A percentile compares a stretch with the other conserved stretches of the same genome.
These are phyloP conservation scores for Melanostoma scalare DNA, from an alignment of 2,888 invertebrate species.

Conservation along the genomic window DNA sequence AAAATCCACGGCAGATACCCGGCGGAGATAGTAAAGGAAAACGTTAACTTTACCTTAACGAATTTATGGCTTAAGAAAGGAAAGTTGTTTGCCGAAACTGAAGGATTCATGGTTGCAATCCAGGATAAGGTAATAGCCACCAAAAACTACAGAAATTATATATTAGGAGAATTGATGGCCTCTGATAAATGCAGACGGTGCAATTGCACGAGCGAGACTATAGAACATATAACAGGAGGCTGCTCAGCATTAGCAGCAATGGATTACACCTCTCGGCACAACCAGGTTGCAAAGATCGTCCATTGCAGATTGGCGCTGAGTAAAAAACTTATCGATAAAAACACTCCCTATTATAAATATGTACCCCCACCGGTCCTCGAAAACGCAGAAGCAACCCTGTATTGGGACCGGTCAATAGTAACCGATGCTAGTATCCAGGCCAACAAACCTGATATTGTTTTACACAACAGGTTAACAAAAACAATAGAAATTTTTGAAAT, in stretches of 20 bases:
- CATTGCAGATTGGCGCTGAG: too few relatives aligned
- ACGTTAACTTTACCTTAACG: neutral
- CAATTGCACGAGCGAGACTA: neutral
- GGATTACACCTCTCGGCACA: neutral
- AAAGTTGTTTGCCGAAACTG: neutral
- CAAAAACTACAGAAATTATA: neutral
- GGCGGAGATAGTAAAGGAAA: neutral
- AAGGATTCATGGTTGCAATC: conserved; percentile 1
- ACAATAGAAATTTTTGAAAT: neutral
- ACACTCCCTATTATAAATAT: neutral
- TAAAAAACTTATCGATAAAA: too few relatives aligned
- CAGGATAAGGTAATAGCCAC: conserved; percentile 8
- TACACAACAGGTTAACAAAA: neutral
- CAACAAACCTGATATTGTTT: neutral
- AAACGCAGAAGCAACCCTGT: neutral
- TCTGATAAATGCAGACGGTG: neutral
- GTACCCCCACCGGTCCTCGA: neutral
- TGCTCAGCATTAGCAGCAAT: neutral
- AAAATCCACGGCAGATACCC: neutral
- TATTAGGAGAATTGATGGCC: neutral
- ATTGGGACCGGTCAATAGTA: neutral
- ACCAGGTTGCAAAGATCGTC: neutral
- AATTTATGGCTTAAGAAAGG: conserved; percentile 1
- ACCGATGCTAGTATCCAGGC: neutral
- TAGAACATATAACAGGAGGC: neutral